phyloP scores from a whole-genome alignment of 2,888 invertebrate species.

The Dichetophora obliterata region DNA sequence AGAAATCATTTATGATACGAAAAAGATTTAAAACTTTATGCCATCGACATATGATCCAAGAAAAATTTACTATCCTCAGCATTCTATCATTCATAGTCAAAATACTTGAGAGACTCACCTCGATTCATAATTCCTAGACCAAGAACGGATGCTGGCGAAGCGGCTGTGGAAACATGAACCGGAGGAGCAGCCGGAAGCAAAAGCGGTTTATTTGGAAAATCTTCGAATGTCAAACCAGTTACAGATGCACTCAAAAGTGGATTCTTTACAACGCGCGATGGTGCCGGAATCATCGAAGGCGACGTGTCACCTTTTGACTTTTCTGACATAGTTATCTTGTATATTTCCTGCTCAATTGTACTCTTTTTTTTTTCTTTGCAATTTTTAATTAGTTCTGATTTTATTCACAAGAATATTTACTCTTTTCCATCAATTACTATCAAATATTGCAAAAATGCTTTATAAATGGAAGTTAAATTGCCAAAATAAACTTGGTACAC shows the following conservation, averaged over 20 bases:
- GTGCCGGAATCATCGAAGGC: slow-evolving; percentile 45
- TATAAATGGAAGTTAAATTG: not conserved
- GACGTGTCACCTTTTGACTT: slow-evolving; percentile 70
- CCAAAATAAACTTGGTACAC: not conserved
- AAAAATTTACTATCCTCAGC: not conserved
- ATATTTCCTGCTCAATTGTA: not conserved
- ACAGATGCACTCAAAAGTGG: slow-evolving; percentile 81
- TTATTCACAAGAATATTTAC: not conserved
- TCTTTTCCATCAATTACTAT: not conserved
- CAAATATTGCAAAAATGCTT: not conserved
- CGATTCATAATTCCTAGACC: slow-evolving; percentile 45
- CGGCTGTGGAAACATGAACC: slow-evolving; percentile 52
- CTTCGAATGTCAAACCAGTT: slow-evolving; percentile 79
- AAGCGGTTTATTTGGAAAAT: slow-evolving; percentile 79
- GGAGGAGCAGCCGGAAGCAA: slow-evolving; percentile 76
- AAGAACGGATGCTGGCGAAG: slow-evolving; percentile 49
- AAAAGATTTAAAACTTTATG: not conserved
- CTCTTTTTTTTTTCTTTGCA: not conserved
- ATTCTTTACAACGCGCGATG: slow-evolving; percentile 72
- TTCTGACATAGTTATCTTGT: slow-evolving; percentile 61
- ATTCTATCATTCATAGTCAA: not conserved
- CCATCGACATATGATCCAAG: not conserved
- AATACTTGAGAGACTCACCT: slow-evolving; percentile 32
- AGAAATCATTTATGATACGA: not conserved
- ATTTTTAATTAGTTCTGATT: not conserved